Percentiles rank a stretch among this genome's conserved stretches.
phyloP scores from a whole-genome alignment of 2,113 vertebrate genomes.

The Meleagris gallopavo region DNA sequence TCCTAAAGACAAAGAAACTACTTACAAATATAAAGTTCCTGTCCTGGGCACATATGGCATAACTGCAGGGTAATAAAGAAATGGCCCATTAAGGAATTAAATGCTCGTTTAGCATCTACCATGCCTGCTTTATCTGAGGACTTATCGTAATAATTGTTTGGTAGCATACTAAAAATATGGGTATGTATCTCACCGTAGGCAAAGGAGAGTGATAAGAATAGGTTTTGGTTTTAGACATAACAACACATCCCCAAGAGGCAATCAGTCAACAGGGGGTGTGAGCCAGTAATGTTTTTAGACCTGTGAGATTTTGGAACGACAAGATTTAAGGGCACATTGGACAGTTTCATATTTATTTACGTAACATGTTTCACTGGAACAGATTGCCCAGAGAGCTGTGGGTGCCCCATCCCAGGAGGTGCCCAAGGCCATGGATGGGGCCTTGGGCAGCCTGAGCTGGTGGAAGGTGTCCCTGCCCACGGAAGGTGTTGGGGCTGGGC shows the following conservation, averaged over 20 bases:
- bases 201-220: not conserved
- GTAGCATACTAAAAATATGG: slow-evolving; percentile 13
- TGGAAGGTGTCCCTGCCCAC: no score
- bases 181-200: accelerated
- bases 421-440: no score
- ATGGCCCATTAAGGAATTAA: slow-evolving; percentile 70
- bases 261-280: accelerated
- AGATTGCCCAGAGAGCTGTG: no score
- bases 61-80: slow-evolving; percentile 60
- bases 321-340: not conserved
- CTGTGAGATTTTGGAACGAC: not conserved
- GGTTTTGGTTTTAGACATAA: not conserved
- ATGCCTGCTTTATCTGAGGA: slow-evolving; percentile 43
- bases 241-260: not conserved
- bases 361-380: no score
- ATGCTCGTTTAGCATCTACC: slow-evolving; percentile 22
- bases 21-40: slow-evolving; percentile 36
- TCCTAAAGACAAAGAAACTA: slow-evolving; percentile 25
- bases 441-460: no score
- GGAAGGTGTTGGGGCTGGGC: no score
- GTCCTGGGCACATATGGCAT: slow-evolving; percentile 46
- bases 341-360: not conserved
- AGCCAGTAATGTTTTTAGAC: not conserved
- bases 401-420: no score
- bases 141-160: slow-evolving; percentile 56